Conservation (phyloP, 2,113 vertebrate species). For the Gasterosteus nipponicus region DNA sequence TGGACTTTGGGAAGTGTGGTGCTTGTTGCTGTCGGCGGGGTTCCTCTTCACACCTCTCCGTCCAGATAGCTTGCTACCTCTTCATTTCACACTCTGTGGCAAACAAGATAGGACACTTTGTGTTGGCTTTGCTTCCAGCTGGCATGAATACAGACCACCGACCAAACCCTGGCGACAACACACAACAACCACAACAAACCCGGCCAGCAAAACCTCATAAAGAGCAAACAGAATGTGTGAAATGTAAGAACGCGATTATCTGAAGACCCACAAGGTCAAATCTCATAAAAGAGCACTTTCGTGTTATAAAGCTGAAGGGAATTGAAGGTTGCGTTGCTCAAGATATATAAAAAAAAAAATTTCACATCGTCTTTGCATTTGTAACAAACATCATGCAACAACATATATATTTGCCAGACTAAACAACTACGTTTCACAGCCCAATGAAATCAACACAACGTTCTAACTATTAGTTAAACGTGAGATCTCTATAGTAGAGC, state of each 20-base stretch:
- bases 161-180: conserved; percentile 52
- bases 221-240: background rate
- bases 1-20: conserved; percentile 56
- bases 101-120: conserved; percentile 65
- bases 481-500: conserved; percentile 34
- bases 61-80: conserved; percentile 70
- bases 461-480: conserved; percentile 14
- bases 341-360: conserved; percentile 14
- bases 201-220: conserved; percentile 18
- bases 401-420: conserved; percentile 8
- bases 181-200: conserved; percentile 53
- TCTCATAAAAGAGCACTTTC: conserved; percentile 1
- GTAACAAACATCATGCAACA: background rate
- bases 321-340: background rate
- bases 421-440: conserved; percentile 36
- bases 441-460: conserved; percentile 30
- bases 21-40: conserved; percentile 58
- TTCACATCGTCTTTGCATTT: background rate
- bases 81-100: conserved; percentile 72
- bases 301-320: conserved; percentile 1
- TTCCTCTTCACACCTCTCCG: conserved; percentile 69
- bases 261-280: background rate
- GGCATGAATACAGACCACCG: conserved; percentile 55
- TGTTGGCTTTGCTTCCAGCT: conserved; percentile 57
- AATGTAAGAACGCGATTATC: background rate